Conservation (phyloP, 2,888 invertebrate species). For the Drosophila anomalipes region DNA sequence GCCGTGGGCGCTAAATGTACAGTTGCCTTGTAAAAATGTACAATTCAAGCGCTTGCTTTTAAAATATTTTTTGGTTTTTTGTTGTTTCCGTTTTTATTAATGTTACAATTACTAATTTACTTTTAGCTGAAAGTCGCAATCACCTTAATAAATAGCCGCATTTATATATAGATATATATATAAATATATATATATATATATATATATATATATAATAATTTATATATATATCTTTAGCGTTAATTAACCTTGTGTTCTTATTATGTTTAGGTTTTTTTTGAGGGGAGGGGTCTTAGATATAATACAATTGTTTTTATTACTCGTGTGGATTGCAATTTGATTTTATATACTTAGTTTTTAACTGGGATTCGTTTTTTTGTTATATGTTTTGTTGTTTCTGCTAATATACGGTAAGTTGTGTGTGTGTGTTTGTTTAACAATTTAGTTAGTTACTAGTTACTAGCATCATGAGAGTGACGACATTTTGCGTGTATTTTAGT, state of each 20-base stretch:
- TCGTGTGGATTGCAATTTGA: constrained; percentile 51
- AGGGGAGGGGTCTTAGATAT: constrained; percentile 64
- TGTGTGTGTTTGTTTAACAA: constrained; percentile 44
- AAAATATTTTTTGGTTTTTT: constrained; percentile 61
- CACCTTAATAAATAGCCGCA: constrained; percentile 72
- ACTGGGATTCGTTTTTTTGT: constrained; percentile 19
- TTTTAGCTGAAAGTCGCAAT: constrained; percentile 78
- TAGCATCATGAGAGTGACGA: constrained; percentile 42
- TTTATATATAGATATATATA: constrained; percentile 38
- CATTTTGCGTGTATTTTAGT: constrained; percentile 36
- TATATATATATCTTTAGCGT: constrained; percentile 56
- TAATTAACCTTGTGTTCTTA: constrained; percentile 72
- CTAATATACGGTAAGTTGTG: constrained; percentile 60
- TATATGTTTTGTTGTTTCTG: constrained; percentile 37
- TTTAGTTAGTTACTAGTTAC: constrained; percentile 37
- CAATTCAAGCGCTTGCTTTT: constrained; percentile 79
- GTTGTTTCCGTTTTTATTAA: constrained; percentile 53
- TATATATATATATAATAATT: constrained; percentile 24
- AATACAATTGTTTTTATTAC: constrained; percentile 73
- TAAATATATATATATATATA: constrained; percentile 29
- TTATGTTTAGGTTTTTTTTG: constrained; percentile 49
- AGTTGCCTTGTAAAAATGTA: constrained; percentile 80
- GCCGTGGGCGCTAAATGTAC: constrained; percentile 78
- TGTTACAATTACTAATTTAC: constrained; percentile 65
- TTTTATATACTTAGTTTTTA: constrained; percentile 38